Evolutionary conservation across 2,113 vertebrate genomes (phyloP).

Genomic region (Tympanuchus pallidicinctus): DNA sequence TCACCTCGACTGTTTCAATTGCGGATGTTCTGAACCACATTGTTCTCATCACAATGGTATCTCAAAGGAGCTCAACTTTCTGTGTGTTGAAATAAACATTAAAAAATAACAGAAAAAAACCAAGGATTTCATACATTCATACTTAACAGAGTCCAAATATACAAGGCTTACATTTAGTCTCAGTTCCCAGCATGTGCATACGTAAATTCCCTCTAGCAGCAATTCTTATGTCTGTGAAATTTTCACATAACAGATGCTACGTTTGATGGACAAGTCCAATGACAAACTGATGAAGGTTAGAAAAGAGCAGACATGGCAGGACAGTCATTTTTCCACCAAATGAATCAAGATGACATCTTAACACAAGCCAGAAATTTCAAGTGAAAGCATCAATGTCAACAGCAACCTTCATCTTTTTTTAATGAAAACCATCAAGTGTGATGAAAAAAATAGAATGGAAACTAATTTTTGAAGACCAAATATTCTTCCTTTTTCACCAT

Average conservation of each 20-base stretch:
- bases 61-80: too few relatives aligned
- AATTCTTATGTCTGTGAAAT: not conserved
- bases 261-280: not conserved
- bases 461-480: not conserved
- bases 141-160: not conserved
- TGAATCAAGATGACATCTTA: not conserved
- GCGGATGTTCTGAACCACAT: accelerated
- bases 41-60: not conserved
- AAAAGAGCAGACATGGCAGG: not conserved
- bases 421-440: not conserved
- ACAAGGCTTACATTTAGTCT: not conserved
- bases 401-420: not conserved
- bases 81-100: not conserved
- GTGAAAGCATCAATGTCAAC: not conserved
- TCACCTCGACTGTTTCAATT: not conserved
- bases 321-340: not conserved
- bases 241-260: not conserved
- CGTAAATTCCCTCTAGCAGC: not conserved
- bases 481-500: not conserved
- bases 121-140: not conserved
- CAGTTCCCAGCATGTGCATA: accelerated
- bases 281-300: not conserved
- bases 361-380: not conserved
- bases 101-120: not conserved
- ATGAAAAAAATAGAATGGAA: not conserved